phyloP scores from a whole-genome alignment of 2,888 invertebrate genomes.

The Drosophila paracracens region DNA sequence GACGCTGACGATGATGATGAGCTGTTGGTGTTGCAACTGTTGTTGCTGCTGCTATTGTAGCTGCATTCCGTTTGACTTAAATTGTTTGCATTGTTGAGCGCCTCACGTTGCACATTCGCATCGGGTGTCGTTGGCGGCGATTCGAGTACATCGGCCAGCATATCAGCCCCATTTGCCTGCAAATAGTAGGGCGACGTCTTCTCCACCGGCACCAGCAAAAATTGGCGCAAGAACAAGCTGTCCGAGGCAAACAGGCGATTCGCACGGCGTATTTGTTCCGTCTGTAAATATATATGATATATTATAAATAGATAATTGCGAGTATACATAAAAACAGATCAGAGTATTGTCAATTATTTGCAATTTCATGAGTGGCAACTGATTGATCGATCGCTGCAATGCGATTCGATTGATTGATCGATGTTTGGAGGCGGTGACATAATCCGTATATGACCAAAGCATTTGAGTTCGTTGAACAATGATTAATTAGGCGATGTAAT shows the following conservation, averaged over 20 bases:
- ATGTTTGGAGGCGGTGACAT: slow-evolving; percentile 16
- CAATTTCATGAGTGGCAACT: slow-evolving; percentile 40
- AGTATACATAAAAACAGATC: not conserved
- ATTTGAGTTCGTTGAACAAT: slow-evolving; percentile 12
- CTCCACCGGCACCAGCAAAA: slow-evolving; percentile 93
- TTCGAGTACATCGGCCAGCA: slow-evolving; percentile 58
- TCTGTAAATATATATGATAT: slow-evolving; percentile 86
- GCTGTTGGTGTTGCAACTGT: slow-evolving; percentile 60
- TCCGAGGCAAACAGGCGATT: slow-evolving; percentile 97
- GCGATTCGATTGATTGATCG: slow-evolving; percentile 46
- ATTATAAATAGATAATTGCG: not conserved
- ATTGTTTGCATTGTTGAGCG: slow-evolving; percentile 82
- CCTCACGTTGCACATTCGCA: slow-evolving; percentile 59
- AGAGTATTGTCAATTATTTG: slow-evolving; percentile 41
- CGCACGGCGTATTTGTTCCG: slow-evolving; percentile 95
- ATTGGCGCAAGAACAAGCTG: slow-evolving; percentile 95
- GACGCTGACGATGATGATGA: slow-evolving; percentile 46
- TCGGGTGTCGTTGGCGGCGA: slow-evolving; percentile 81
- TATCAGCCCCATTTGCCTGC: slow-evolving; percentile 82
- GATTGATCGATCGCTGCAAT: slow-evolving; percentile 53
- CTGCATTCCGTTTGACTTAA: slow-evolving; percentile 48
- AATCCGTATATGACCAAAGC: slow-evolving; percentile 24
- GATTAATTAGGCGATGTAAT: slow-evolving; percentile 23
- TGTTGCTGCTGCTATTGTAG: slow-evolving; percentile 26
- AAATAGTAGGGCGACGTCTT: slow-evolving; percentile 88